These are phyloP conservation scores for Chaunax sp. DNA, from an alignment of 2,797 vertebrate genomes.

Conservation along the genomic window DNA sequence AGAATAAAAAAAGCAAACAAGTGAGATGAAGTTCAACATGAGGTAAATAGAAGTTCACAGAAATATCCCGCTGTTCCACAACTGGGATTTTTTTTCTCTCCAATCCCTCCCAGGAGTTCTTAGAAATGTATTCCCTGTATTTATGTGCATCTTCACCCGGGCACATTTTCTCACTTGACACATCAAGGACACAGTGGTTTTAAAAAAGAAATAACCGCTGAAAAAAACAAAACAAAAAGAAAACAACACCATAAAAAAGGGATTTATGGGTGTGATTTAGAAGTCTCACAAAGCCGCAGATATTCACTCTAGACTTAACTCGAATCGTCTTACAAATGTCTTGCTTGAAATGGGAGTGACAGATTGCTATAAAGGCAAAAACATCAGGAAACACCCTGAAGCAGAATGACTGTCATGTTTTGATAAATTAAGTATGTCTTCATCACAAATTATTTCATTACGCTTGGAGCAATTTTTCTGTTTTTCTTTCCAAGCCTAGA, in stretches of 20 bases:
- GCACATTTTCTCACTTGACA: constrained; percentile 48
- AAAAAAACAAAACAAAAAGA: constrained; percentile 8
- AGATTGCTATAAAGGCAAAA: constrained; percentile 20
- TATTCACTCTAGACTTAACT: constrained; percentile 19
- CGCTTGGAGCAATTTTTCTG: not conserved
- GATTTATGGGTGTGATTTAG: constrained; percentile 33
- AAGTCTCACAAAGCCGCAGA: constrained; percentile 41
- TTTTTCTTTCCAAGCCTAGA: constrained; percentile 1
- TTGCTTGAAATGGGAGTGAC: constrained; percentile 26
- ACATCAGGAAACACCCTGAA: constrained; percentile 30
- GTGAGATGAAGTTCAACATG: constrained; percentile 64
- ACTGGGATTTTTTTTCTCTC: constrained; percentile 48
- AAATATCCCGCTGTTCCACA: constrained; percentile 57
- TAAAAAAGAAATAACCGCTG: not conserved
- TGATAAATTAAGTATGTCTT: constrained; percentile 17
- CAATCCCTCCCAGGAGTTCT: constrained; percentile 59
- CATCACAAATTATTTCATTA: not conserved
- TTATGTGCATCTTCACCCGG: constrained; percentile 45
- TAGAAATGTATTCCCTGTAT: constrained; percentile 53
- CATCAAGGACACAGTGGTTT: constrained; percentile 53
- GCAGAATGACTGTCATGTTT: constrained; percentile 17
- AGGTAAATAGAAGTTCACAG: constrained; percentile 71
- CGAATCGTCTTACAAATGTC: constrained; percentile 26
- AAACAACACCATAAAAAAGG: constrained; percentile 34
- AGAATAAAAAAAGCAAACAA: constrained; percentile 57